Conservation (phyloP, 2,797 vertebrate genomes). For the Limnodromus scolopaceus region DNA sequence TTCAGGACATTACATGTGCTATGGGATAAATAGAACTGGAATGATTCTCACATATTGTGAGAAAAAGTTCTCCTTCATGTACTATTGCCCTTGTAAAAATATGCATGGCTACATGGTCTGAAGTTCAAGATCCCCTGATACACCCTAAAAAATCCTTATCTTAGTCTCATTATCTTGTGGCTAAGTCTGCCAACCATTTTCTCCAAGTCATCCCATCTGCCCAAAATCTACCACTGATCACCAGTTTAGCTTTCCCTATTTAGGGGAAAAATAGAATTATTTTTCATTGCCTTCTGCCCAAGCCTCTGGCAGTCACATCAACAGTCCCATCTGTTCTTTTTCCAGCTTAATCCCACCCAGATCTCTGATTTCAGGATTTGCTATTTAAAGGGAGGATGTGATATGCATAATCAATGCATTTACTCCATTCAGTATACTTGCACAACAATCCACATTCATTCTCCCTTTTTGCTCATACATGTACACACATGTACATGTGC, state of each 20-base stretch:
- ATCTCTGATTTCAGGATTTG: constrained; percentile 61
- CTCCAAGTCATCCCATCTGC: constrained; percentile 69
- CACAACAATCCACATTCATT: not conserved
- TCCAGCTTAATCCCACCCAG: constrained; percentile 66
- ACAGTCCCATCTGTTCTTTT: constrained; percentile 74
- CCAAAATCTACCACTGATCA: constrained; percentile 63
- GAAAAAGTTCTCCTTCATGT: not conserved
- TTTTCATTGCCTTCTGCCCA: constrained; percentile 73
- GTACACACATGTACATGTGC: not conserved
- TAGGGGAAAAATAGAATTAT: constrained; percentile 67
- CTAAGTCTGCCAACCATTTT: constrained; percentile 55
- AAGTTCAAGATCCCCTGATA: constrained; percentile 19
- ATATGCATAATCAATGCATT: constrained; percentile 16
- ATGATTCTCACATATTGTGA: not conserved
- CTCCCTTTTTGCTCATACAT: not conserved
- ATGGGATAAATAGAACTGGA: not conserved
- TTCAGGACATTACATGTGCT: not conserved
- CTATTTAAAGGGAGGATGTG: constrained; percentile 25
- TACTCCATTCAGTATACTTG: not conserved
- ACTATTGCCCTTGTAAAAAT: not conserved
- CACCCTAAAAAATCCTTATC: not conserved
- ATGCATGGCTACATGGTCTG: not conserved
- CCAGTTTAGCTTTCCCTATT: constrained; percentile 68
- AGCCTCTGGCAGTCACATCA: constrained; percentile 70
- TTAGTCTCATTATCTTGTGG: constrained; percentile 39